These are phyloP conservation scores for Rallus crepitans DNA, from an alignment of 2,797 vertebrate species.

Conservation along the genomic window DNA sequence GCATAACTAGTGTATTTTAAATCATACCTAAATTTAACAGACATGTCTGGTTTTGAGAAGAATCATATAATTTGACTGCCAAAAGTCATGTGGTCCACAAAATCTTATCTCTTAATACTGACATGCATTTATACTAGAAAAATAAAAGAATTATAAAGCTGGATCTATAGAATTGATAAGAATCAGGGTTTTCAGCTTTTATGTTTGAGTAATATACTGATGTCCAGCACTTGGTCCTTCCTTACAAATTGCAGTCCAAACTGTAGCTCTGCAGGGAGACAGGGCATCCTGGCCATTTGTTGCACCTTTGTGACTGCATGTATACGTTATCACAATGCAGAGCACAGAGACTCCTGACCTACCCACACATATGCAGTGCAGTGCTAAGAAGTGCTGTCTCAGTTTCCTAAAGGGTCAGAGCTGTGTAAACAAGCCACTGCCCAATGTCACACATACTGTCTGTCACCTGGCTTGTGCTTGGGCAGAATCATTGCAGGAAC, in stretches of 20 bases:
- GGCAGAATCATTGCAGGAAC: background rate
- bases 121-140: background rate
- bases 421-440: background rate
- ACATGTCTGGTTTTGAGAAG: rapidly evolving
- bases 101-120: background rate
- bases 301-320: background rate
- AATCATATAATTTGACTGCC: background rate
- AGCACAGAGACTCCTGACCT: background rate
- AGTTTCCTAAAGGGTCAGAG: background rate
- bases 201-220: background rate
- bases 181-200: rapidly evolving
- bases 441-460: rapidly evolving
- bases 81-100: background rate
- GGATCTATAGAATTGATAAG: background rate
- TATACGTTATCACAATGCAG: rapidly evolving
- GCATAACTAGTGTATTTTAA: background rate
- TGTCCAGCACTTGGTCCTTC: background rate
- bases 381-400: background rate
- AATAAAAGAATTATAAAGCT: background rate
- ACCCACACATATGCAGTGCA: rapidly evolving
- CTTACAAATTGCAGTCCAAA: background rate
- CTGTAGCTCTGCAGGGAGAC: background rate
- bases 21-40: background rate
- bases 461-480: background rate
- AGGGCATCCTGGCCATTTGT: background rate